These are phyloP conservation scores for Aurelia aurita DNA, from an alignment of 30 jellyfish, hydroid and myxozoan species.

Conservation along the genomic window DNA sequence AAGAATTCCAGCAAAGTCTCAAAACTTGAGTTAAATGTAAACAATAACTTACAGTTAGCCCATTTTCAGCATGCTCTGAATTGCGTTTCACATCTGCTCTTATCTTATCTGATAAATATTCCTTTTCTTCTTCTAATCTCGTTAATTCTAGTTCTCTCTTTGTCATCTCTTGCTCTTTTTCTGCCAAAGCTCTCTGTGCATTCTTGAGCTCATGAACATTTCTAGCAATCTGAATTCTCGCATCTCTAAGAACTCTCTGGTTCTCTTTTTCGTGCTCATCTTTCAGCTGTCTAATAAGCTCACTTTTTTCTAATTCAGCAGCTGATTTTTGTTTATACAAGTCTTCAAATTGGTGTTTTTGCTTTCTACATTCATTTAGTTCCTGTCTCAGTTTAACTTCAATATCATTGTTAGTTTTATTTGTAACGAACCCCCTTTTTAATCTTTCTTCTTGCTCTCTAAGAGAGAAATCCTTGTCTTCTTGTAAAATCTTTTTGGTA, in stretches of 20 bases:
- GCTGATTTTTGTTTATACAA: conserved; percentile 48
- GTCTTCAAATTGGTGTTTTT: conserved; percentile 73
- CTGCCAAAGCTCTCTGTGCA: conserved; percentile 77
- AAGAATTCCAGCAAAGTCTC: no score
- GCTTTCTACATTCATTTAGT: conserved; percentile 64
- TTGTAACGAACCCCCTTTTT: conserved; percentile 31
- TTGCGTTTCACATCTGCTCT: conserved; percentile 24
- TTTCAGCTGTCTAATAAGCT: conserved; percentile 66
- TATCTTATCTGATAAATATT: conserved; percentile 42
- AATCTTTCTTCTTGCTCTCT: conserved; percentile 73
- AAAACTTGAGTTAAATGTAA: no score
- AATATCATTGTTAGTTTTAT: conserved; percentile 43
- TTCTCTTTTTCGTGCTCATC: conserved; percentile 88
- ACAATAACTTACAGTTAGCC: background rate
- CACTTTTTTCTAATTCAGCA: conserved; percentile 78
- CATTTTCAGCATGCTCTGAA: conserved; percentile 31
- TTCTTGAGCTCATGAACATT: conserved; percentile 77
- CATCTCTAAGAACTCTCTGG: conserved; percentile 81
- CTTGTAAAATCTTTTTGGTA: conserved; percentile 73
- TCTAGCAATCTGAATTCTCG: conserved; percentile 80
- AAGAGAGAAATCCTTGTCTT: conserved; percentile 79
- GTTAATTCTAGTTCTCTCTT: conserved; percentile 53
- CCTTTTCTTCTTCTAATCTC: conserved; percentile 73
- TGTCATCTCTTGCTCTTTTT: conserved; percentile 72
- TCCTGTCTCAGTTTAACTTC: conserved; percentile 76